Percentiles rank a stretch among this genome's conserved stretches.
phyloP scores from a whole-genome alignment of 2,888 invertebrate genomes.

The Arge pagana region DNA sequence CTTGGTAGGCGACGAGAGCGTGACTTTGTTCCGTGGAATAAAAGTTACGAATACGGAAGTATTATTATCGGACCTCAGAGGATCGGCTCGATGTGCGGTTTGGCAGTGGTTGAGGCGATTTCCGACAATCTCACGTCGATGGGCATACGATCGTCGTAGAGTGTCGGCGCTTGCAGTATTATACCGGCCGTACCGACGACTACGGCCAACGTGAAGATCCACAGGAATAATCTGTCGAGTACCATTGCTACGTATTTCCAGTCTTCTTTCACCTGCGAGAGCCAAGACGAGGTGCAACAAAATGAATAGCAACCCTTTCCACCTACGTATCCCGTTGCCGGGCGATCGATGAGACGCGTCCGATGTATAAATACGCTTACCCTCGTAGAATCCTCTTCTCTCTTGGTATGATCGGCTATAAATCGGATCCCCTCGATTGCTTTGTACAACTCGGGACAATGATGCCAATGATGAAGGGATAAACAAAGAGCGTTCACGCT shows the following conservation, averaged over 20 bases:
- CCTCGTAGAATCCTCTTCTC: constrained; percentile 89
- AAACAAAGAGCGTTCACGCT: constrained; percentile 66
- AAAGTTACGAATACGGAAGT: too few relatives aligned
- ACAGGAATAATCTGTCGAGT: constrained; percentile 92
- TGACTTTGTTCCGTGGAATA: too few relatives aligned
- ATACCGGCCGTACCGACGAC: constrained; percentile 93
- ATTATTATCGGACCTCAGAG: constrained; percentile 50
- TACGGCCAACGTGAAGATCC: constrained; percentile 96
- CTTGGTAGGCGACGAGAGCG: too few relatives aligned
- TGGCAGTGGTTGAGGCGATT: constrained; percentile 87
- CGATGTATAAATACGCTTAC: constrained; percentile 61
- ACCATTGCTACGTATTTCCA: constrained; percentile 99
- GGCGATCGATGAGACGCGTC: background rate
- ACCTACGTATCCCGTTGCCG: constrained; percentile 5
- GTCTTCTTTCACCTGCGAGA: constrained; percentile 86
- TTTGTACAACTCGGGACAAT: constrained; percentile 89
- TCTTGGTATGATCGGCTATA: constrained; percentile 89
- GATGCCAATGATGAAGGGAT: constrained; percentile 79
- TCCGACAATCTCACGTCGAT: constrained; percentile 88
- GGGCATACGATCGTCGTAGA: constrained; percentile 89
- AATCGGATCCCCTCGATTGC: constrained; percentile 91
- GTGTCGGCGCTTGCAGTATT: constrained; percentile 91
- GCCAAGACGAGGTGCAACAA: constrained; percentile 9
- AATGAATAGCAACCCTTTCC: constrained; percentile 7
- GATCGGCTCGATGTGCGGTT: constrained; percentile 69